A percentile compares a stretch with the other conserved stretches of the same genome.
Evolutionary conservation across 2,888 invertebrate genomes (phyloP).

Genomic region (Conops quadrifasciatus): DNA sequence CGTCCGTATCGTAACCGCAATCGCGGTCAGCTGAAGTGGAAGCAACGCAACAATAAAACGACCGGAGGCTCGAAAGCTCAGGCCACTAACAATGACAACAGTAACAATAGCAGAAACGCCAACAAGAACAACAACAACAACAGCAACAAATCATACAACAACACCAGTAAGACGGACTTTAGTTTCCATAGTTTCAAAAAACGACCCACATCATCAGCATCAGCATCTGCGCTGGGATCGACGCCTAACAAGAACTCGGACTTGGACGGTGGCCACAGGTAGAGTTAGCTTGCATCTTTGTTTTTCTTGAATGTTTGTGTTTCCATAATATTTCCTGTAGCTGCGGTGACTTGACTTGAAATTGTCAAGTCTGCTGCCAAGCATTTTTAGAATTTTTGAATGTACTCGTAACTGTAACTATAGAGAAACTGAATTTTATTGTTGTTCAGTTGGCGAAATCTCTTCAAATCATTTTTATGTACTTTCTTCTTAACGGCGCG

Average conservation of each 20-base stretch:
- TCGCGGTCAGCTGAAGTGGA: conserved; percentile 66
- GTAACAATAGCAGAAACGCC: conserved; percentile 25
- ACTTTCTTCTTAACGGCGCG: too few species aligned
- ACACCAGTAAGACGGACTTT: conserved; percentile 63
- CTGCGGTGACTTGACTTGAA: not conserved
- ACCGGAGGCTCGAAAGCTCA: conserved; percentile 53
- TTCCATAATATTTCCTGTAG: not conserved
- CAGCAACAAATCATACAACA: conserved; percentile 60
- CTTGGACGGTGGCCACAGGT: conserved; percentile 57
- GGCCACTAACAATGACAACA: not conserved
- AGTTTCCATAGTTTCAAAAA: conserved; percentile 45
- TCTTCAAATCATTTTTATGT: too few species aligned
- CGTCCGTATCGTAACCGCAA: conserved; percentile 62
- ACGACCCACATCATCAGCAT: conserved; percentile 47
- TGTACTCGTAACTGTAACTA: too few species aligned
- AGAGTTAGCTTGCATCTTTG: conserved; percentile 41
- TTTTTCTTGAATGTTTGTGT: not conserved
- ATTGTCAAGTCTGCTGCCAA: not conserved
- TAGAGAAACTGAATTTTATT: too few species aligned
- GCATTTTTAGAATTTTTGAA: not conserved
- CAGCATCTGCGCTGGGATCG: conserved; percentile 43
- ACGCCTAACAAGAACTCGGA: conserved; percentile 52
- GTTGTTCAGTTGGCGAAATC: too few species aligned
- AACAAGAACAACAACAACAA: conserved; percentile 29
- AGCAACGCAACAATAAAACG: conserved; percentile 62